A percentile compares a stretch with the other conserved stretches of the same genome.
phyloP scores from a whole-genome alignment of 23 tunicate species.

The Ascidia mentula region DNA sequence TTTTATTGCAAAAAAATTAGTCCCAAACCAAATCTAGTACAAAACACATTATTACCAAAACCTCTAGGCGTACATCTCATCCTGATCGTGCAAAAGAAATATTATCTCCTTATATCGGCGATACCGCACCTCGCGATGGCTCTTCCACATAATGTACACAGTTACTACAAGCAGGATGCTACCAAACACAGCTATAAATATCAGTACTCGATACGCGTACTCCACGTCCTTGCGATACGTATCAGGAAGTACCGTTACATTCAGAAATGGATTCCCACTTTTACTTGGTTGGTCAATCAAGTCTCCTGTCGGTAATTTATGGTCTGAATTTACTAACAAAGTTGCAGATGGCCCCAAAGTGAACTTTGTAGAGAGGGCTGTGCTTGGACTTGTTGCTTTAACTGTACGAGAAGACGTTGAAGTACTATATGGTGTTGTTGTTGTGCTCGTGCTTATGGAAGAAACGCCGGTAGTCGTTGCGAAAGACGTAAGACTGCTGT shows the following conservation, averaged over 20 bases:
- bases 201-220: not conserved
- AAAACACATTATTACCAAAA: no score
- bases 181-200: slow-evolving; percentile 24
- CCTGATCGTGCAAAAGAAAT: slow-evolving; percentile 1
- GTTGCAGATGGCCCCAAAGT: no score
- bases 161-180: slow-evolving; percentile 5
- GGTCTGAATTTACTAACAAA: no score
- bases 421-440: not conserved
- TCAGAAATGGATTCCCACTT: not conserved
- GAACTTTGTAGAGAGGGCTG: not conserved
- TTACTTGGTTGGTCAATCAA: not conserved
- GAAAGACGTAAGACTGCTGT: not conserved
- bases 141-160: slow-evolving; percentile 17
- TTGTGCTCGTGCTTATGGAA: not conserved
- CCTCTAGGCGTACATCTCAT: not conserved
- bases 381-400: not conserved
- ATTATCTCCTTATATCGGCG: not conserved
- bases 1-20: no score
- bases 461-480: not conserved
- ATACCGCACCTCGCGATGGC: not conserved
- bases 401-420: not conserved
- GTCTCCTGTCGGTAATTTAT: not conserved
- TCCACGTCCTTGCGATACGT: not conserved
- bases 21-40: no score
- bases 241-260: not conserved